Base-by-base conservation (phyloP, 2,888 invertebrate genomes). In the Bellardia pandia region DNA sequence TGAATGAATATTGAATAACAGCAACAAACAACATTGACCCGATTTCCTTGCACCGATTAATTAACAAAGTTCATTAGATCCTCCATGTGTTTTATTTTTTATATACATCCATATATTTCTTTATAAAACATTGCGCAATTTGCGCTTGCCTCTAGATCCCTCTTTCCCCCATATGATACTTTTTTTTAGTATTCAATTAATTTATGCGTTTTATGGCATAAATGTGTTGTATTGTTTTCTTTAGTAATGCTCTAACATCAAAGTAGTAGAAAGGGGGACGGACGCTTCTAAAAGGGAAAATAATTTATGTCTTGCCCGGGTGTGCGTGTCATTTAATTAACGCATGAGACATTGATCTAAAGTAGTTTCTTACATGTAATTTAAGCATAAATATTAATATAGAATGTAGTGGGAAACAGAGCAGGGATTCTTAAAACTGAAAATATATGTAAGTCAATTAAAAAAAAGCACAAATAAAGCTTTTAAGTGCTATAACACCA, bases 11-110 rank as follows among this genome's bases (percentile, higher is more conserved):
- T 76, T 75, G 48, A 69, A 68, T 76, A 45, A 48, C 71, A 71
- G 8, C 62, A 77, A 58, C 37, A 33, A 37, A 72, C 45, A 77
- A 71, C 83, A 83, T 83, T 83, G 83, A 83, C 76, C 77, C 40
- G 56, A 71, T 83, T 83, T 83, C 62, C 16, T 77, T 77, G 64
- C 80, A 74, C 53, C 80, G 80, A 81, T 74, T 74, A 81, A 74
- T 81, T 74, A 74, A 74, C 37, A 74, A n/a, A 74, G 72, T 81
- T 81, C 72, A 81, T 74, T 72, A 74, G 80, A 74, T 81, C 56
- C 33, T 74, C 72, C 7, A 30, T 42, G 30, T 7, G n/a, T 51
- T 6, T 56, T 68, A 4, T 7, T 60, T 58, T 77, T 4, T 60
- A 14, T 42, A 7, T 11, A 23, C 23, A 23, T 23, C 23, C 23